Evolutionary conservation across 2,797 vertebrate species (phyloP), one percentile per base, ranked within the genome.

Genomic region (Rhyacichthys aspro): DNA sequence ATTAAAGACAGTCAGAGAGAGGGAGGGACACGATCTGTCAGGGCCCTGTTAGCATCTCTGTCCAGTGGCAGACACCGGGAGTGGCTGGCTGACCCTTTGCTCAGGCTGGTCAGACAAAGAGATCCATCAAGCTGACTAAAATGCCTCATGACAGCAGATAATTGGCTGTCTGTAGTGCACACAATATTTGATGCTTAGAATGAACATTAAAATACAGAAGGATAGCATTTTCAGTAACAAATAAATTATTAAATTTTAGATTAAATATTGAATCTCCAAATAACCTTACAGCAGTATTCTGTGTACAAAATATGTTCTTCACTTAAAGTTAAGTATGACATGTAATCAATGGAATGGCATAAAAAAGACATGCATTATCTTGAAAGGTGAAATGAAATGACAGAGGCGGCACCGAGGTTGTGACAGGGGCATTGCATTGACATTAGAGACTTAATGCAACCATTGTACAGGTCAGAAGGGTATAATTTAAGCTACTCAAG

Each of bases 31-130:
- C 66, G 58, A 78, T 84, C 80, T 88, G 86, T 91, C 86, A 86
- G 8, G 64, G 43, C 64, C 82, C 86, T 84, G 85, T 88, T 89
- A 89, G 82, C 75, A 59, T 86, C 83, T 81, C 74, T 81, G 69
- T 86, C 78, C 77, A 61, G 65, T 62, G 72, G 74, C 79, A 76
- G 81, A 79, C 55, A 1, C 66, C 57, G 65, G 67, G 72, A 81
- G 84, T 67, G 59, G 59, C 52, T 53, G 70, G 47, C 50, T 88
- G 84, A 89, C 87, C 83, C 85, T 76, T 76, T 61, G 48, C 78
- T 79, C 39, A 43, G 8, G 15, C 77, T 74, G 78, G 69, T 86
- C 86, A 85, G 55, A 76, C 50, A 2, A 33, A 65, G 68, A 63
- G 63, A 87, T 89, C 85, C 75, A 81, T 90, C 86, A 88, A 75